Evolutionary conservation across 1,140 invertebrate species (phyloP), one percentile per base, ranked within the genome.

Genomic region (Drosophila paulistorum): DNA sequence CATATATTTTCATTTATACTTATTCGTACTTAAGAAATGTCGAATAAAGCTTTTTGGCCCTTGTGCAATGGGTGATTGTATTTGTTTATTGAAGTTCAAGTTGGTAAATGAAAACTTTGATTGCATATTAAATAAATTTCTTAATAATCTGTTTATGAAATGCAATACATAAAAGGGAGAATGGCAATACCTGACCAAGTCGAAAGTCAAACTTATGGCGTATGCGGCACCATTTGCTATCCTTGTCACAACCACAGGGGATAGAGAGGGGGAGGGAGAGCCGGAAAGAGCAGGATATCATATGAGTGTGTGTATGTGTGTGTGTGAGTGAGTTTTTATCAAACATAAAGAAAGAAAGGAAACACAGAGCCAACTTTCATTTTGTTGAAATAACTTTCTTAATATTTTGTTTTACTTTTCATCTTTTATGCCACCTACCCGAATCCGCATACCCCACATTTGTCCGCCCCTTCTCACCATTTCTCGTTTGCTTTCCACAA

Each of bases 301-400:
- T 71, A 37, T 68, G 35, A 17, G 57, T 57, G 39, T 66, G 33
- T 35, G 57, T 45, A 51, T 66, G 33, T 66, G n/a, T n/a, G 33
- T 35, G 57, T 57, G 65, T 66, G 33, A 30, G 68, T 33, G 35
- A 39, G 70, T 42, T 35, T 42, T 71, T 62, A 72, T 65, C 62
- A 73, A 58, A 71, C 55, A 11, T 26, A 41, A 71, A 51, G 60
- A 62, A 51, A 64, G 64, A 65, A 42, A 48, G 17, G 30, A 61
- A 59, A 63, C 62, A 35, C 63, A 70, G 13, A 62, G 65, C 11
- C 71, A 84, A 79, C 82, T 84, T 84, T 80, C 67, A 77, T 84
- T 79, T 81, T 65, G 77, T 58, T 74, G 77, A 68, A 79, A 85
- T 80, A 85, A 85, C 82, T 86, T 85, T 85, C 78, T 86, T 81